Base-by-base conservation (phyloP, 2,888 invertebrate species). In the Acrobasis consociella region DNA sequence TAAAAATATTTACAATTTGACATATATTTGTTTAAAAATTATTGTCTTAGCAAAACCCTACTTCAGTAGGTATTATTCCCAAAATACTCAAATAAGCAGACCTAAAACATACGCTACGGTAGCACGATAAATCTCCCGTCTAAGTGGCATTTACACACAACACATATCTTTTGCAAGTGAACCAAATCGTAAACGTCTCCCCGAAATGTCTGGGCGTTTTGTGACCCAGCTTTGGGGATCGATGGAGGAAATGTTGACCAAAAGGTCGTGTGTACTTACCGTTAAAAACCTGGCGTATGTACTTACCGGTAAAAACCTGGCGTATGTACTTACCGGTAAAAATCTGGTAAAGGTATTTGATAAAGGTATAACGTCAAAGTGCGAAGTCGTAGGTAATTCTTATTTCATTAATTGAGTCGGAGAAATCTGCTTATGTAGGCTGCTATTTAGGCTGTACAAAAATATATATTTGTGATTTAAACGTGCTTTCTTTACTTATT, bases 61-160 rank as follows among this genome's bases (percentile, higher is more conserved):
- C 55, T 16, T 55, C 55, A 8, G 39, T 55, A 38, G 38, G n/a
- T 9, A 9, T 13, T 38, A 8, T 16, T 39, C 42, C 17, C 0
- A 13, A 56, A 56, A 56, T 16, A 56, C 11, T 39, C 55, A 11
- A 52, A 49, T 22, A 15, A 52, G 31, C 52, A 9, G 31, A 53
- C 61, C 61, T 39, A 55, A 53, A 63, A 60, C 60, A 56, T 72
- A 73, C 70, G 74, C 68, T 77, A 77, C 46, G 77, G 78, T 77
- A 73, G 72, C 74, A 79, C 80, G 72, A 84, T 91, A 91, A 90
- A 91, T 91, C 90, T 86, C 75, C 80, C 68, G 67, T 31, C 76
- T 87, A 90, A 90, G 87, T 89, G 90, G 89, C 91, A 82, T 90
- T 90, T 91, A 90, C 86, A 85, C 75, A 81, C 85, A 83, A 85